Evolutionary conservation across 2,888 invertebrate genomes (phyloP).

Genomic region (Clistopyga incitator): DNA sequence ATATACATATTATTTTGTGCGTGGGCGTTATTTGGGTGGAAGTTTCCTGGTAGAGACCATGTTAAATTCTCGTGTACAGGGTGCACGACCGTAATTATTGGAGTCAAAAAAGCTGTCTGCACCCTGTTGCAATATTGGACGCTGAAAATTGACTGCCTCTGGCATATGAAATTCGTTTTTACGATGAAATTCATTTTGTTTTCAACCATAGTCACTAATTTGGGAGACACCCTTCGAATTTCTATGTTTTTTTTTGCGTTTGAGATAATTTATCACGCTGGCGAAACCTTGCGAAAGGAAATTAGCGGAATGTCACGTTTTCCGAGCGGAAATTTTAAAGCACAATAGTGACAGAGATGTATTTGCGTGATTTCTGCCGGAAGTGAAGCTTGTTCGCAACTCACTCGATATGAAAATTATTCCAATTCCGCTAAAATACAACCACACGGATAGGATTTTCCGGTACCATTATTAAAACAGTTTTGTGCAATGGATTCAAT

Average conservation of each 20-base stretch:
- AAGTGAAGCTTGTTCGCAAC: too few relatives aligned
- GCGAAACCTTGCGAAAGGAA: too few relatives aligned
- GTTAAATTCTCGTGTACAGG: not conserved
- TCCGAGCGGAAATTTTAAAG: too few relatives aligned
- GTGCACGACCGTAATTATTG: not conserved
- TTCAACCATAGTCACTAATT: not conserved
- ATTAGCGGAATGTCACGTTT: too few relatives aligned
- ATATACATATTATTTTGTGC: not conserved
- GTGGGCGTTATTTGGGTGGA: not conserved
- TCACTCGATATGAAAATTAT: too few relatives aligned
- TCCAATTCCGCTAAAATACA: too few relatives aligned
- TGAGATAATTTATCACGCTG: too few relatives aligned
- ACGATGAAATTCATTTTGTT: not conserved
- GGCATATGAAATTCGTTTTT: not conserved
- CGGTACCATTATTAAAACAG: too few relatives aligned
- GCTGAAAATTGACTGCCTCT: not conserved
- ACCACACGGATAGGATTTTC: too few relatives aligned
- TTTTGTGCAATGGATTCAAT: too few relatives aligned
- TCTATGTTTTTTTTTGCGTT: not conserved
- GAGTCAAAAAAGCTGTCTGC: not conserved
- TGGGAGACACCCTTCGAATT: not conserved
- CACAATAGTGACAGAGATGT: too few relatives aligned
- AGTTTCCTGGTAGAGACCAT: not conserved
- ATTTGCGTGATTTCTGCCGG: too few relatives aligned
- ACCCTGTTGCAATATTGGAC: not conserved